phyloP scores from a whole-genome alignment of 2,888 invertebrate species.

The Rhagium mordax region DNA sequence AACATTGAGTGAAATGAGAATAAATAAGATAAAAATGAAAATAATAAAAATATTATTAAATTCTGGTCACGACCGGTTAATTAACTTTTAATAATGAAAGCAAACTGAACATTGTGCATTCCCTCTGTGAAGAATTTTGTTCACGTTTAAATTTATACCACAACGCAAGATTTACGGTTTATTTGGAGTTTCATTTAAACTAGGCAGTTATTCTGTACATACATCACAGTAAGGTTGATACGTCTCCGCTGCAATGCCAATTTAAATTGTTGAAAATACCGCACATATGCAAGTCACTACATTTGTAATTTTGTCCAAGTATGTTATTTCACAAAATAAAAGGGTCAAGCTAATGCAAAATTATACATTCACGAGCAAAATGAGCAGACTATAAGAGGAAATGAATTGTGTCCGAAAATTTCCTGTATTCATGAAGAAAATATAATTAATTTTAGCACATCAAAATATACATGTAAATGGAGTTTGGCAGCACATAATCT shows the following conservation, averaged over 20 bases:
- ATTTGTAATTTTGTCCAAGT: neutral
- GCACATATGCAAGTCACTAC: neutral
- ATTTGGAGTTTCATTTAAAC: neutral
- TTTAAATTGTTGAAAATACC: neutral
- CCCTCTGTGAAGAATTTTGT: neutral
- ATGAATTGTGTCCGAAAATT: neutral
- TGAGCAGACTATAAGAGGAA: neutral
- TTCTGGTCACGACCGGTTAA: neutral
- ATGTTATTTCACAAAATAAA: neutral
- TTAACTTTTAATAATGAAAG: neutral
- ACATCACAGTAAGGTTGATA: neutral
- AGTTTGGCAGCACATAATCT: too few relatives aligned
- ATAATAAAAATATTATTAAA: constrained; percentile 14
- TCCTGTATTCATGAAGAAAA: neutral
- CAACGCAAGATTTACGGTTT: neutral
- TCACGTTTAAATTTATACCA: neutral
- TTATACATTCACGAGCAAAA: neutral
- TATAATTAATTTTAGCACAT: neutral
- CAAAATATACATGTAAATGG: too few relatives aligned
- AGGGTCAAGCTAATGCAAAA: neutral
- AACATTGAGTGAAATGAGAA: too few relatives aligned
- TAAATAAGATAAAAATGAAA: too few relatives aligned
- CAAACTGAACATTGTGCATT: neutral
- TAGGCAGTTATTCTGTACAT: neutral
- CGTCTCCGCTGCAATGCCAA: neutral